Percentiles rank a stretch among this genome's conserved stretches.
Evolutionary conservation across 1,140 invertebrate species (phyloP).

Genomic region (Diorhabda carinulata): DNA sequence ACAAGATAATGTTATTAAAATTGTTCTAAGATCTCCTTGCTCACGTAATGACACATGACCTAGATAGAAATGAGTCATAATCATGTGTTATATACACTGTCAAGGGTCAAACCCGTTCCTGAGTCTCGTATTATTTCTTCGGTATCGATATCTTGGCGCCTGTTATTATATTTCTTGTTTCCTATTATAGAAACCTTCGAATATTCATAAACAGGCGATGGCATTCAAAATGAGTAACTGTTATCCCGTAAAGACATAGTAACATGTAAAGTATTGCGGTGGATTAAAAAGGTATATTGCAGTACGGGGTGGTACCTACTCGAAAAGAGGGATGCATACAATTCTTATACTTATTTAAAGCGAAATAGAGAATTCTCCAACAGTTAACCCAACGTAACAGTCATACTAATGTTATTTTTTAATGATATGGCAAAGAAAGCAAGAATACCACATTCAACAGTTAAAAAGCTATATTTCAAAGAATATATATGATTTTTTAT

Average conservation of each 20-base stretch:
- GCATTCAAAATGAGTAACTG: constrained; percentile 1
- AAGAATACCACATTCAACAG: too few species aligned
- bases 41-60: background rate
- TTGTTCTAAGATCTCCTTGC: background rate
- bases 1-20: background rate
- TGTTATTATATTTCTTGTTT: constrained; percentile 3
- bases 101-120: constrained; percentile 1
- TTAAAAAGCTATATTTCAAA: too few species aligned
- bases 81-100: constrained; percentile 2
- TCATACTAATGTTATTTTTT: too few species aligned
- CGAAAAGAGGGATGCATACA: background rate
- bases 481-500: too few species aligned
- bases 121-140: background rate
- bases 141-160: constrained; percentile 1
- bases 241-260: background rate
- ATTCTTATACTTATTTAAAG: too few species aligned
- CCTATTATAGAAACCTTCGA: background rate
- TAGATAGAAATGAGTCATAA: constrained; percentile 1
- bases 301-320: background rate
- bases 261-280: background rate
- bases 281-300: background rate
- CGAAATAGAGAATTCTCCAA: too few species aligned
- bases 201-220: constrained; percentile 2
- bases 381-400: too few species aligned
- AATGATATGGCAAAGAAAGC: too few species aligned